Percentiles rank a stretch among this genome's conserved stretches.
Conservation (phyloP, 1,140 invertebrate species). For the Laupala kohalensis region DNA sequence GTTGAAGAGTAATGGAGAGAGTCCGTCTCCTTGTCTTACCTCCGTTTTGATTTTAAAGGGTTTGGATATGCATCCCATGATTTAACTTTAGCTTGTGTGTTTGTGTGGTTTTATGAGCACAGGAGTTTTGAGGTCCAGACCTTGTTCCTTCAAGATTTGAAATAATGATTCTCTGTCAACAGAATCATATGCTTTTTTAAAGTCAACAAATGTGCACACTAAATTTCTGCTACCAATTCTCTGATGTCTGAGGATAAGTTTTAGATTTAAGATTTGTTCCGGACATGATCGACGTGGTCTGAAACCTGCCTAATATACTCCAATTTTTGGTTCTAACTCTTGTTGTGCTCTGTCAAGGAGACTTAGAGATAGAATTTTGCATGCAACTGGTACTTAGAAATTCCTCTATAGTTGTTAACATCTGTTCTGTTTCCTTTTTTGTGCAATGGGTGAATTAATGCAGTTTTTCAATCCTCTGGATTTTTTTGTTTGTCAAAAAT, state of each 20-base stretch:
- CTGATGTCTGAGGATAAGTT: slow-evolving; percentile 3
- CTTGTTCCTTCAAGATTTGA: slow-evolving; percentile 6
- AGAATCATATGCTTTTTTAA: slow-evolving; percentile 12
- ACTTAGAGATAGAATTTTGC: slow-evolving; percentile 13
- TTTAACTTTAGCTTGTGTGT: neutral
- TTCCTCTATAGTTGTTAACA: slow-evolving; percentile 12
- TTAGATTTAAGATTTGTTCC: slow-evolving; percentile 13
- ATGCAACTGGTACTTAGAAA: slow-evolving; percentile 13
- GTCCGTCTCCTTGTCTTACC: neutral
- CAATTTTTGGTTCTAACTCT: slow-evolving; percentile 9
- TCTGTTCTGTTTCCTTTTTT: slow-evolving; percentile 16
- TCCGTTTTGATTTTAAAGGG: neutral
- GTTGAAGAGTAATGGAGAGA: slow-evolving; percentile 5
- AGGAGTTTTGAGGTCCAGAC: slow-evolving; percentile 6
- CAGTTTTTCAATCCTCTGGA: slow-evolving; percentile 19
- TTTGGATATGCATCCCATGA: slow-evolving; percentile 3
- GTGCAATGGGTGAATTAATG: slow-evolving; percentile 15
- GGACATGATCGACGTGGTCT: slow-evolving; percentile 4
- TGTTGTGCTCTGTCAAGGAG: slow-evolving; percentile 3
- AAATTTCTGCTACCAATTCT: neutral
- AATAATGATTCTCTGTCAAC: slow-evolving; percentile 7
- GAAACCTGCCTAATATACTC: slow-evolving; percentile 12
- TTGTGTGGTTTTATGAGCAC: slow-evolving; percentile 1
- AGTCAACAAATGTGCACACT: slow-evolving; percentile 8
- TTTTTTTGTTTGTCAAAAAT: slow-evolving; percentile 15